phyloP scores from a whole-genome alignment of 53 echinoderm and acorn worm species.

The Crossaster papposus region DNA sequence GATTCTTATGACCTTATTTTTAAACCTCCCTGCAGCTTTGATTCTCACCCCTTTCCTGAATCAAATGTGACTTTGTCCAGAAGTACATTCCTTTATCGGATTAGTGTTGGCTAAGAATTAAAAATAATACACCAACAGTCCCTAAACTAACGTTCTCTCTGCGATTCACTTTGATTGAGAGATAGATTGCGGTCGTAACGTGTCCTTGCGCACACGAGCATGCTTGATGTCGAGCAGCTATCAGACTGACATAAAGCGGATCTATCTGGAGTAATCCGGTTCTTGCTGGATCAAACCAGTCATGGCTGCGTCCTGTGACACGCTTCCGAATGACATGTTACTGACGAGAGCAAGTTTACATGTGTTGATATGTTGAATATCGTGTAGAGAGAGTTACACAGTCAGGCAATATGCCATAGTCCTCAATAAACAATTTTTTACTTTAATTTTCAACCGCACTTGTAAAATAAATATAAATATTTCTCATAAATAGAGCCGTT shows the following conservation, averaged over 20 bases:
- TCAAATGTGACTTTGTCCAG: background rate
- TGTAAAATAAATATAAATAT: no score
- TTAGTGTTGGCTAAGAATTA: background rate
- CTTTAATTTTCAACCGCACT: no score
- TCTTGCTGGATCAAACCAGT: conserved; percentile 22
- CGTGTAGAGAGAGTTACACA: no score
- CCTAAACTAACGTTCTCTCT: background rate
- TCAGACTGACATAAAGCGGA: background rate
- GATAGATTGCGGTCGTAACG: background rate
- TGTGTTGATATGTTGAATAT: no score
- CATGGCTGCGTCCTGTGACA: no score
- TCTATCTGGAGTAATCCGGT: conserved; percentile 22
- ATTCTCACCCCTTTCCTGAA: background rate
- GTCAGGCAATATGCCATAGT: no score
- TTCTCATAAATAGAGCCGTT: no score
- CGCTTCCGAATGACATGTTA: no score
- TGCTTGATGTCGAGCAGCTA: background rate
- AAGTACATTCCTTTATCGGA: background rate
- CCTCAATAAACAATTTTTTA: no score
- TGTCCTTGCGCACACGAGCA: background rate
- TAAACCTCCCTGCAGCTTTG: background rate
- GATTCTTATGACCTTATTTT: background rate
- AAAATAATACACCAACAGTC: background rate
- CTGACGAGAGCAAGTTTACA: no score
- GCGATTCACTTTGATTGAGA: background rate